Evolutionary conservation across 2,797 vertebrate genomes (phyloP), one percentile per base, ranked within the genome.

Genomic region (Hydrolagus colliei): DNA sequence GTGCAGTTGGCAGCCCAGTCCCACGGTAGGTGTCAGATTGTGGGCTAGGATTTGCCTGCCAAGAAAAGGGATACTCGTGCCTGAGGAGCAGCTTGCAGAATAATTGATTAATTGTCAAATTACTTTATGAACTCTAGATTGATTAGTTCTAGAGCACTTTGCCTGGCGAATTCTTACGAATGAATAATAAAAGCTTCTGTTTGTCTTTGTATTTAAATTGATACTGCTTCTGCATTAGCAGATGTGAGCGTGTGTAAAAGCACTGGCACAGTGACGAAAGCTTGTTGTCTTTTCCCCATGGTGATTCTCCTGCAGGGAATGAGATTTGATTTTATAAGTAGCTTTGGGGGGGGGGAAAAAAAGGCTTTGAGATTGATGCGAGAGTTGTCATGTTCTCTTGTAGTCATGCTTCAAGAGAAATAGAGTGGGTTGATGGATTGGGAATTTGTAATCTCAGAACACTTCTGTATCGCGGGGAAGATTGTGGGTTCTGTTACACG

Each of bases 1-100:
- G 92, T 94, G 93, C 94, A 94, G 93, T 93, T 94, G 93, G 90
- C 78, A 87, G 88, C 89, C 89, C 89, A 89, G 78, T 89, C 88
- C 63, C 79, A 84, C 65, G 27, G 79, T 89, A 90, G 89, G 89
- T 86, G 86, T 92, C 92, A 90, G 91, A 87, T 92, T 88, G 65
- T 86, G 41, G 91, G 91, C 91, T 87, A 90, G 86, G 76, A 0
- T 86, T 86, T 88, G 86, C 88, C 78, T 92, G 93, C 93, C 92
- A 93, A 90, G 86, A 89, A 91, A 90, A 91, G 88, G 41, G 89
- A 85, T 89, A 86, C 87, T 88, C 87, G 87, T 76, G 41, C 89
- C 87, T 89, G 89, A 72, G 88, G 86, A 86, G 90, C 91, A 91
- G 90, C 91, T 92, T 91, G 90, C 90, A 68, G 79, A 84, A 90